phyloP scores from a whole-genome alignment of 2,113 vertebrate genomes.

The Alethe diademata region DNA sequence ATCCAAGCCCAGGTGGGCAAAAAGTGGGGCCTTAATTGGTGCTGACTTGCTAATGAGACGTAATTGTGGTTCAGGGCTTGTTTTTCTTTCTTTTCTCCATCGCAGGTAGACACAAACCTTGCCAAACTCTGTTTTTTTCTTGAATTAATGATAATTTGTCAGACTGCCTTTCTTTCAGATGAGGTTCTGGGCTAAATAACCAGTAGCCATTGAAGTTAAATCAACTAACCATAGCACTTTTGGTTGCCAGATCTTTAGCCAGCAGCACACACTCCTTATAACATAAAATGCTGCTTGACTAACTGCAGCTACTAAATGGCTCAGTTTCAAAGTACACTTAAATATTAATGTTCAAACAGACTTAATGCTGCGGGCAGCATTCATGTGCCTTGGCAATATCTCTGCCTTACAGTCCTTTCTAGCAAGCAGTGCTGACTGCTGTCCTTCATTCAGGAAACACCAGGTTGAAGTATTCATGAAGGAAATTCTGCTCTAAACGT shows the following conservation, averaged over 20 bases:
- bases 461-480: neutral
- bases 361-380: neutral
- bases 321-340: constrained; percentile 26
- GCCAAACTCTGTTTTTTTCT: neutral
- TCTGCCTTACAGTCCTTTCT: neutral
- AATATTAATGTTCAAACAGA: constrained; percentile 40
- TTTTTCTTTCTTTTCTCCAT: neutral
- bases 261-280: fast-evolving
- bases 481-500: neutral
- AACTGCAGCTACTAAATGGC: neutral
- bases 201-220: neutral
- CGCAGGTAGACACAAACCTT: neutral
- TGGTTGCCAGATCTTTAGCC: neutral
- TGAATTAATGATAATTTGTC: neutral
- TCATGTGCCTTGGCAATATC: neutral
- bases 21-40: neutral
- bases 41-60: neutral
- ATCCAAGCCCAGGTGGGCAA: neutral
- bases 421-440: neutral
- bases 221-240: neutral
- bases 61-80: neutral
- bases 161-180: neutral
- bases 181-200: neutral
- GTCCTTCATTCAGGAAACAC: constrained; percentile 17
- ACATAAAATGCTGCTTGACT: neutral